Evolutionary conservation across 23 tunicate species (phyloP), one percentile per base, ranked within the genome.

Genomic region (Halocynthia aurantium): DNA sequence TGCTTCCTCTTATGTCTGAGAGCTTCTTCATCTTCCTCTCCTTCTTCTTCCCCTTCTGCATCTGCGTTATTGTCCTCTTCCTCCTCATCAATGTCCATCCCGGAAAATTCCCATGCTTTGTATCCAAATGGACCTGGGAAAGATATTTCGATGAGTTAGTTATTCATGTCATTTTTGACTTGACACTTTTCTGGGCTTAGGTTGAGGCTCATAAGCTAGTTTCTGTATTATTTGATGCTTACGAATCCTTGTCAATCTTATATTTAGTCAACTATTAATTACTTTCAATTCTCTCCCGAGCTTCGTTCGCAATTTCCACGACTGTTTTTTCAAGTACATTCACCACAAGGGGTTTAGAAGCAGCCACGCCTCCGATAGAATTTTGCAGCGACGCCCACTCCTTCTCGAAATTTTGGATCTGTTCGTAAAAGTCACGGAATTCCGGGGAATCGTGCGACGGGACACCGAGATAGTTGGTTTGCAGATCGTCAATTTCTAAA

Each of bases 21-120:
- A 5, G 81, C 84, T 44, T 89, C 87, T 53, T 96, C 96, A 61
- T 85, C 96, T 76, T 93, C 98, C 49, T 81, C 99, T 63, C 67
- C 91, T 50, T 95, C 96, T 22, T 77, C 91, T 49, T 82, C 91
- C 20, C 57, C 84, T 50, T 55, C 81, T 5, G 13, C 81, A 22
- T 86, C 97, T 0, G 85, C 98, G 50, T 50, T 77, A 6, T 80
- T 90, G 79, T 96, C 99, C 75, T 96, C 99, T 65, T 96, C 99
- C 68, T 96, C 96, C 51, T 96, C 96, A 71, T 89, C 99, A 11
- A 80, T 49, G 60, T 91, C 99, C 52, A 76, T 63, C 31, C 96
- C 95, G 52, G 88, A 71, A 77, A 92, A 92, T 17, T 81, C 90
- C 92, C 98, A 86, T 56, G 82, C 92, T 57, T 60, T 70, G 72